Evolutionary conservation across 2,888 invertebrate genomes (phyloP).

Genomic region (Lycaena phlaeas): DNA sequence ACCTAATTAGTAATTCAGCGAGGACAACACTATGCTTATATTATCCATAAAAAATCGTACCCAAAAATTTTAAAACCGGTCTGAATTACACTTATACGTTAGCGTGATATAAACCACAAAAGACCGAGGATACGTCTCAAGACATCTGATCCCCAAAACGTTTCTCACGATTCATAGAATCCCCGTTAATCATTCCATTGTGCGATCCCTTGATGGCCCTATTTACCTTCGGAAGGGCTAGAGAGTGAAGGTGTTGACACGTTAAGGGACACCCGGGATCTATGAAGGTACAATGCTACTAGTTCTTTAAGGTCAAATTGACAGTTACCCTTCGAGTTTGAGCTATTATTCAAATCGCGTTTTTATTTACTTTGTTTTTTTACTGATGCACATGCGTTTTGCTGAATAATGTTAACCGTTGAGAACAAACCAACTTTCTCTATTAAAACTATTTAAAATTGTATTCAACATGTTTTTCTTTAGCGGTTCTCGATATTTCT

Average conservation of each 20-base stretch:
- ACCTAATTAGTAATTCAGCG: no score
- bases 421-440: no score
- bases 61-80: neutral
- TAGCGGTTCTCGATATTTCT: no score
- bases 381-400: neutral
- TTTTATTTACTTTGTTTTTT: neutral
- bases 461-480: no score
- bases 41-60: no score
- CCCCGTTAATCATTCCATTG: conserved; percentile 66
- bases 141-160: conserved; percentile 44
- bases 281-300: conserved; percentile 34
- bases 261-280: conserved; percentile 29
- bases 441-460: no score
- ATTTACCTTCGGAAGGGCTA: conserved; percentile 65
- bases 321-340: conserved; percentile 29
- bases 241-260: conserved; percentile 67
- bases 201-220: conserved; percentile 55
- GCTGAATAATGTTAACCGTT: no score
- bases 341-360: conserved; percentile 19
- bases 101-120: conserved; percentile 11
- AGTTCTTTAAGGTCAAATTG: conserved; percentile 36
- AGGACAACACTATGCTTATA: no score
- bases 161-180: conserved; percentile 58
- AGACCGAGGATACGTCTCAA: conserved; percentile 37
- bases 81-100: neutral